phyloP scores from a whole-genome alignment of 1,140 invertebrate species.

The Drosophila dunni region DNA sequence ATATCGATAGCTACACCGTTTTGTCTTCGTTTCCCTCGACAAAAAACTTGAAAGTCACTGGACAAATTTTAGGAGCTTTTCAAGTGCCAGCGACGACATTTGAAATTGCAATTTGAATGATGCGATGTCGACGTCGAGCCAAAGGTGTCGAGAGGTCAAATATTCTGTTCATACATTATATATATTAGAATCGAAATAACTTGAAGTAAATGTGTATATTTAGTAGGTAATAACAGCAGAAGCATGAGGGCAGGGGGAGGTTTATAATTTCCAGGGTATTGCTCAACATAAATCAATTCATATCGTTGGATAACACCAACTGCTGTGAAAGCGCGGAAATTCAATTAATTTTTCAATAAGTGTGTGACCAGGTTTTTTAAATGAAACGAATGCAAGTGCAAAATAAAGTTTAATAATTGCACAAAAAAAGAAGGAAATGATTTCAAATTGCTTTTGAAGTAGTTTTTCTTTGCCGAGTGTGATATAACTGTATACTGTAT shows the following conservation, averaged over 20 bases:
- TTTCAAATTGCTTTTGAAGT: conserved; percentile 2
- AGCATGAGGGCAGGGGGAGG: too few relatives aligned
- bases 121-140: not conserved
- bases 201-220: not conserved
- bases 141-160: conserved; percentile 12
- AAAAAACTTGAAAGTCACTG: conserved; percentile 48
- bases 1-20: conserved; percentile 39
- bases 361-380: not conserved
- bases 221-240: too few relatives aligned
- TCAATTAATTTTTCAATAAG: not conserved
- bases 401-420: conserved; percentile 11
- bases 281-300: too few relatives aligned
- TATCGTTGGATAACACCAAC: not conserved
- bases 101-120: conserved; percentile 35
- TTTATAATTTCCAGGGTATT: too few relatives aligned
- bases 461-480: not conserved
- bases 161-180: too few relatives aligned
- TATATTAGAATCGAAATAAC: not conserved
- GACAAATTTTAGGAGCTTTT: conserved; percentile 45
- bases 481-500: not conserved
- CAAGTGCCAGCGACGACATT: conserved; percentile 46
- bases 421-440: not conserved
- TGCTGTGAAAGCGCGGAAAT: not conserved
- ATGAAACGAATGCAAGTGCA: not conserved
- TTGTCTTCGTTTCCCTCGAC: conserved; percentile 26